Base-by-base conservation (phyloP, 1,140 invertebrate species). In the Caenorhabditis brenneri region DNA sequence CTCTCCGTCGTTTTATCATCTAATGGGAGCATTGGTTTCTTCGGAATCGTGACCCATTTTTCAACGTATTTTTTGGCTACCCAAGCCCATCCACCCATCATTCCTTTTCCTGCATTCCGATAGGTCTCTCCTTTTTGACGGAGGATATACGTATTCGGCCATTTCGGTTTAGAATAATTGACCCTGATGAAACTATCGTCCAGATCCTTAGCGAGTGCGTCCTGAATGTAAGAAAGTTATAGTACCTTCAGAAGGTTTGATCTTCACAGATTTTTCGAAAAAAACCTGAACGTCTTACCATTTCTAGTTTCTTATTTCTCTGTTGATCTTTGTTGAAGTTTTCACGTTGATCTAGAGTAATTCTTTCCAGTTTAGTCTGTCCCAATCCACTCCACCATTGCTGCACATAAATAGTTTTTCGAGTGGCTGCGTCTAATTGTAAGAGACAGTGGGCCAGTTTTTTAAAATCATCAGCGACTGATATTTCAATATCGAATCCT, bases 81-180 rank as follows among this genome's bases (percentile, higher is more conserved):
- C 85, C 84, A 87, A 22, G 84, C 46, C 86, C 86, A 87, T n/a
- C 86, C 86, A 51, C 86, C 86, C 31, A 87, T 84, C 6, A 19
- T 46, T 27, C 85, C 79, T n/a, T 69, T 60, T 12, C 85, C 85
- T 5, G 80, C 65, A 19, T 86, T 33, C 22, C 86, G 85, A 69
- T 79, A 87, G 0, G 58, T 82, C 39, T 87, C 86, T 42, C 65
- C 65, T 42, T 31, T 39, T 36, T 74, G 65, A 24, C 65, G 65
- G 5, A 74, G 65, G 1, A 74, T 42, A 42, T 74, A 74, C 1
- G 65, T 74, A 24, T 74, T 74, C 65, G 65, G 65, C 65, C 65
- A 74, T 42, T 74, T 74, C 36, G 65, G 36, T 42, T 74, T 74
- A n/a, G 22, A 12, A 22, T 74, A 74, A 22, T 74, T 74, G 1